phyloP scores from a whole-genome alignment of 2,888 invertebrate species.

The Scaptomyza flava region DNA sequence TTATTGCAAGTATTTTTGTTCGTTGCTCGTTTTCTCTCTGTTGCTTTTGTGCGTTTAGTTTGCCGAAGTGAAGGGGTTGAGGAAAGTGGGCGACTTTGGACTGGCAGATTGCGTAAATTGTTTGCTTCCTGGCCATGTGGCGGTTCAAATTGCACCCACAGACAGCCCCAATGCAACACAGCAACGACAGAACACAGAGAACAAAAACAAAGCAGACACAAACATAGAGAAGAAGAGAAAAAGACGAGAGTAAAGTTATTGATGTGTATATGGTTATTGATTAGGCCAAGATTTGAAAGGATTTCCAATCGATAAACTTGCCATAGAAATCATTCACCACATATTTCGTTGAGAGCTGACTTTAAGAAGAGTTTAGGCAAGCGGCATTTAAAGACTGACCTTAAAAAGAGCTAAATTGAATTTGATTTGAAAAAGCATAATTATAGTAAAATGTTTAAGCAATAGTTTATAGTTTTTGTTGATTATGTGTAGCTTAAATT shows the following conservation, averaged over 20 bases:
- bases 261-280: constrained; percentile 46
- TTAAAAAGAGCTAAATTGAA: too few species aligned
- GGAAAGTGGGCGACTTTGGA: constrained; percentile 41
- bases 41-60: constrained; percentile 47
- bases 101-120: constrained; percentile 75
- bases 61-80: constrained; percentile 14
- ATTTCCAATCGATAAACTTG: constrained; percentile 35
- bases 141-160: constrained; percentile 33
- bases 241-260: constrained; percentile 26
- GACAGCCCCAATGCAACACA: constrained; percentile 30
- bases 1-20: constrained; percentile 46
- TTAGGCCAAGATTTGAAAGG: constrained; percentile 36
- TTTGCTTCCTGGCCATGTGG: constrained; percentile 69
- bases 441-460: too few species aligned
- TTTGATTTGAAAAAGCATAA: too few species aligned
- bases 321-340: not conserved
- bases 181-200: constrained; percentile 9
- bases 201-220: constrained; percentile 1
- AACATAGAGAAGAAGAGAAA: not conserved
- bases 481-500: too few species aligned
- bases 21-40: constrained; percentile 13
- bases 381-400: too few species aligned
- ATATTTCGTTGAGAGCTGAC: not conserved
- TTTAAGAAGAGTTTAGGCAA: constrained; percentile 2
- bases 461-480: too few species aligned